Base-by-base conservation (phyloP, 2,113 vertebrate genomes). In the Callionymus lyra region DNA sequence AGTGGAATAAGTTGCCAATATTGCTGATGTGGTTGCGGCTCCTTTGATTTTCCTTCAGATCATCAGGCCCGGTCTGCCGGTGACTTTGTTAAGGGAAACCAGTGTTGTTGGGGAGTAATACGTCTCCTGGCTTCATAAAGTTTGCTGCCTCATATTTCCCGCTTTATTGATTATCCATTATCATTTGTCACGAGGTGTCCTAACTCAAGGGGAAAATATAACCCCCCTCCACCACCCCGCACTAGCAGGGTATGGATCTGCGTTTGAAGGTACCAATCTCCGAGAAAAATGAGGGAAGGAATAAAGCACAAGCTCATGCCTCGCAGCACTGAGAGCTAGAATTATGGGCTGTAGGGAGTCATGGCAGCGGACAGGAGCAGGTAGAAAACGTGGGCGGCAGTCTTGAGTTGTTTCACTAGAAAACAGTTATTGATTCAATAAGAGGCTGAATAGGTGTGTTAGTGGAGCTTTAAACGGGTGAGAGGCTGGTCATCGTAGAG, bases 31-130 rank as follows among this genome's bases (percentile, higher is more conserved):
- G 92, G 92, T 96, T 92, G 90, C 79, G 86, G 91, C 88, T 91
- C 86, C 91, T 95, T 98, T 98, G 92, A 97, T 98, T 98, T 98
- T 96, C 93, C 90, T 98, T 97, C 92, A 94, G 91, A 95, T 96
- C 96, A 97, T 98, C 94, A 94, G 93, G 91, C 91, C 91, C 91
- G 93, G 89, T 93, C 88, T 90, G 90, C 89, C 92, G 91, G 92
- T 94, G 94, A 97, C 95, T 98, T 98, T 98, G 95, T 98, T 98
- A 98, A 98, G 93, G 90, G 91, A 97, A 95, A 97, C 91, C 90
- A 89, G 91, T 94, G 93, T 93, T 94, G 91, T 94, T 94, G 89
- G 89, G 87, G 91, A 93, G 93, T 95, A 94, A 97, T 98, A 93
- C 88, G 92, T 97, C 91, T 98, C 90, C 89, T 86, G 88, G 92